Percentiles rank a stretch among this genome's conserved stretches.
Evolutionary conservation across 1,140 invertebrate genomes (phyloP).

Genomic region (Drosophila tropicalis): DNA sequence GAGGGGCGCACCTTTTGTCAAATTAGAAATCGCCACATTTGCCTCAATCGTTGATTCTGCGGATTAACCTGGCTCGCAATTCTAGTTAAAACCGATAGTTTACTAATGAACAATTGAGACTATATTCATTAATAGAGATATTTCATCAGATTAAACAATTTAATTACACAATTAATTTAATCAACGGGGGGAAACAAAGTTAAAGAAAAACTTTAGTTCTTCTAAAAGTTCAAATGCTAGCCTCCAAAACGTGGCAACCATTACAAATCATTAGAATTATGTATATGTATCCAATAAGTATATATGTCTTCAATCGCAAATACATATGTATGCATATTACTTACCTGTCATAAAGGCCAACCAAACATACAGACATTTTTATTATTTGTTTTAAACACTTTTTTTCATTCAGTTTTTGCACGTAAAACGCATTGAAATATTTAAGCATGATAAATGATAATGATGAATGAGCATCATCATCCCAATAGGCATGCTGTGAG

Average conservation of each 20-base stretch:
- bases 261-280: conserved; percentile 59
- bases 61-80: conserved; percentile 58
- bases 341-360: conserved; percentile 64
- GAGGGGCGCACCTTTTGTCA: conserved; percentile 72
- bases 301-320: background rate
- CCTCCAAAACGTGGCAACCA: conserved; percentile 65
- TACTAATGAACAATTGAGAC: conserved; percentile 61
- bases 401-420: conserved; percentile 54
- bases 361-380: conserved; percentile 68
- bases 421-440: conserved; percentile 58
- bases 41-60: conserved; percentile 54
- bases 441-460: conserved; percentile 59
- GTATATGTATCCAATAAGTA: background rate
- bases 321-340: conserved; percentile 56
- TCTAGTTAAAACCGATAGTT: conserved; percentile 25
- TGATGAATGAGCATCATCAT: conserved; percentile 71
- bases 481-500: conserved; percentile 34
- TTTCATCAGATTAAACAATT: conserved; percentile 4
- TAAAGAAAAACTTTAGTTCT: background rate
- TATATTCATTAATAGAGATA: background rate
- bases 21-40: conserved; percentile 71
- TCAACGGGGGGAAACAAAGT: background rate
- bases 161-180: conserved; percentile 5
- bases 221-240: conserved; percentile 8
- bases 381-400: conserved; percentile 29